Percentiles rank a stretch among this genome's conserved stretches.
These are phyloP conservation scores for Bufo gargarizans DNA, from an alignment of 2,113 vertebrate species.

Conservation along the genomic window DNA sequence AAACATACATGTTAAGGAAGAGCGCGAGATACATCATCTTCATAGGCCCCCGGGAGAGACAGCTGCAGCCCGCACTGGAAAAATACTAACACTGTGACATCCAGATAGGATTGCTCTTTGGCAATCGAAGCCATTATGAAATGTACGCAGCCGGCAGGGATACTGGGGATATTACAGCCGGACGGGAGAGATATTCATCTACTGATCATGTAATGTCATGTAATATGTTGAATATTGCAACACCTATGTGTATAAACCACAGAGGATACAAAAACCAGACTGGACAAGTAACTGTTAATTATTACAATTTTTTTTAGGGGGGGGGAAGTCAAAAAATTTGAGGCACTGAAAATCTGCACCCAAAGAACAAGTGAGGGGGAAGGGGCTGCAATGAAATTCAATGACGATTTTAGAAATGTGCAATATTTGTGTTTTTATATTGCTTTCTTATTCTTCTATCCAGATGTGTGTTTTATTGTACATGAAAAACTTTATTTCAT, in stretches of 20 bases:
- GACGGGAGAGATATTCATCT: not conserved
- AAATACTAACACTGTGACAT: conserved; percentile 2
- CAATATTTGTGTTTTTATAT: too few species aligned
- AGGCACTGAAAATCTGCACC: too few species aligned
- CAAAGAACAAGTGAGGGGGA: too few species aligned
- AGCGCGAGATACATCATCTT: not conserved
- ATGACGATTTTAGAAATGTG: too few species aligned
- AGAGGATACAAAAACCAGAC: too few species aligned
- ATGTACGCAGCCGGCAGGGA: not conserved
- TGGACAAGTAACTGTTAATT: not conserved
- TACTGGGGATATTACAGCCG: not conserved
- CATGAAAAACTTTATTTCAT: too few species aligned
- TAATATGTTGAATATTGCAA: not conserved
- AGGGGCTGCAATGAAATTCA: too few species aligned
- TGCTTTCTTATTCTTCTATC: too few species aligned
- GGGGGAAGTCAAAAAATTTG: too few species aligned
- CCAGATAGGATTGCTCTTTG: not conserved
- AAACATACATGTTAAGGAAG: not conserved
- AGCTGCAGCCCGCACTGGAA: not conserved
- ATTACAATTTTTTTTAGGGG: not conserved
- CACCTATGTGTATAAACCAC: not conserved
- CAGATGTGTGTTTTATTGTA: too few species aligned
- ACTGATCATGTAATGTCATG: not conserved
- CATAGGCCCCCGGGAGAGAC: not conserved
- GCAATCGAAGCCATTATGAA: not conserved